These are phyloP conservation scores for Heliconius himera DNA, from an alignment of 1,140 invertebrate genomes.

Conservation along the genomic window DNA sequence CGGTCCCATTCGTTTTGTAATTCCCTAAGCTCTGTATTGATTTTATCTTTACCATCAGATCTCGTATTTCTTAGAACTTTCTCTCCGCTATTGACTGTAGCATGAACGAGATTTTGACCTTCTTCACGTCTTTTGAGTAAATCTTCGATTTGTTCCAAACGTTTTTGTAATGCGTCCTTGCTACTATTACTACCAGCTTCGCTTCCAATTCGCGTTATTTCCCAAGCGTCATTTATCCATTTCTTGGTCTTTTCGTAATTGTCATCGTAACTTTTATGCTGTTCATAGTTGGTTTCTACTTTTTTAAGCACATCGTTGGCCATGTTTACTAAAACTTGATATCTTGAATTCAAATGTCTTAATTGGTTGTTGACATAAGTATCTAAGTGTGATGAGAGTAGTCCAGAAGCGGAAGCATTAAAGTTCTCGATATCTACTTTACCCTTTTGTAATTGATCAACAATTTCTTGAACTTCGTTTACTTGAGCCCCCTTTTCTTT, in stretches of 20 bases:
- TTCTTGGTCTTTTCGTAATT: slow-evolving; percentile 90
- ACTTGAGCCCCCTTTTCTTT: slow-evolving; percentile 94
- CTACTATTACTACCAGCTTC: slow-evolving; percentile 90
- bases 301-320: slow-evolving; percentile 96
- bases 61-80: slow-evolving; percentile 94
- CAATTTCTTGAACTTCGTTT: slow-evolving; percentile 88
- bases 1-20: slow-evolving; percentile 96
- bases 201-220: slow-evolving; percentile 90
- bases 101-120: slow-evolving; percentile 94
- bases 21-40: slow-evolving; percentile 93
- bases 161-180: slow-evolving; percentile 91
- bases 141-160: slow-evolving; percentile 92
- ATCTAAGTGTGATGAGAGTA: slow-evolving; percentile 93
- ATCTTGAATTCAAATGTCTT: slow-evolving; percentile 93
- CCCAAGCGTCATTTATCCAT: slow-evolving; percentile 95
- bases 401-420: slow-evolving; percentile 88
- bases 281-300: slow-evolving; percentile 93
- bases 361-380: slow-evolving; percentile 96
- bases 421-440: slow-evolving; percentile 92
- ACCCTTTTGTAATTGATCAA: slow-evolving; percentile 89
- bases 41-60: slow-evolving; percentile 93
- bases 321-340: slow-evolving; percentile 94
- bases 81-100: slow-evolving; percentile 95
- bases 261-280: slow-evolving; percentile 92
- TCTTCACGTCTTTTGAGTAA: slow-evolving; percentile 92